Evolutionary conservation across 2,113 vertebrate species (phyloP), one percentile per base, ranked within the genome.

Genomic region (Paramisgurnus dabryanus): DNA sequence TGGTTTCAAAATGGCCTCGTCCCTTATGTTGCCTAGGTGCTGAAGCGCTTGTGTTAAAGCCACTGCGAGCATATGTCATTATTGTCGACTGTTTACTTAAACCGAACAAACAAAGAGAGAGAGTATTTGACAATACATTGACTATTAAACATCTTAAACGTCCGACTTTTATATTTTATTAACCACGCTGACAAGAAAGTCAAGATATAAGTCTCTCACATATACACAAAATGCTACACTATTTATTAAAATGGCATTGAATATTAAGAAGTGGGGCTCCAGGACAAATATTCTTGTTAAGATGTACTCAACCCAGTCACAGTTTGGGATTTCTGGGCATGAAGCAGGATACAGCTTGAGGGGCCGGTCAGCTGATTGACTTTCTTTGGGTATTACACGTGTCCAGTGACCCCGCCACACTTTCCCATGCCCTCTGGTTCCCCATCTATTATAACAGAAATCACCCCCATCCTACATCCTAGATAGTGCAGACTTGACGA

Each of bases 341-440:
- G 72, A 58, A 47, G 41, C 72, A 75, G 72, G 72, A 75, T 39
- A 6, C 58, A 49, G 45, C 41, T 79, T 53, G 65, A 27, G 47
- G 22, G 65, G 18, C 17, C 85, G 90, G 86, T 89, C 84, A 90
- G 88, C 58, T 39, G 86, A 83, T 78, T 0, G 40, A 11, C 88
- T 76, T 86, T 85, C 82, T 87, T 85, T 87, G 77, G 86, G 85
- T 84, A 83, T 65, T 87, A 85, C 83, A 80, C 76, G 87, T 82
- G 86, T 87, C 89, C 89, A 86, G 86, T 67, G 82, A 84, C 82
- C 79, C 76, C 50, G 75, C 80, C 83, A 73, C 81, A 77, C 83
- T 81, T 86, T 66, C 75, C 71, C 67, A 77, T 69, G 57, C 76
- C 63, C 71, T 79, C 18, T 11, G 45, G 67, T 63, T 43, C 63